Conservation (phyloP, 1,140 invertebrate species). For the Panagrolaimus sp. region DNA sequence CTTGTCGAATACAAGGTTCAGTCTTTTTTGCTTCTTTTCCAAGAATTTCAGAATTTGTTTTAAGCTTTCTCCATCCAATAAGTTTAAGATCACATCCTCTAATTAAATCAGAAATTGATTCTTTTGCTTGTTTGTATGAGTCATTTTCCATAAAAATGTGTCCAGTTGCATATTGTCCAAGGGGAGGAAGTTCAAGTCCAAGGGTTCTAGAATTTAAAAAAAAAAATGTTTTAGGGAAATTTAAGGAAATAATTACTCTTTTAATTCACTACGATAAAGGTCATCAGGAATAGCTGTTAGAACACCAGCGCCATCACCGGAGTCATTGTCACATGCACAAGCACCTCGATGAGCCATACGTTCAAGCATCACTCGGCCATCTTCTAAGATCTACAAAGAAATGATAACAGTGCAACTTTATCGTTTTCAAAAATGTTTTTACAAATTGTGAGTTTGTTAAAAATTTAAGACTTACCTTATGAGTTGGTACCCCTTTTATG, state of each 20-base stretch:
- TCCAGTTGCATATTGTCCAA: slow-evolving; percentile 87
- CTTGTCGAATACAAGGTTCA: slow-evolving; percentile 91
- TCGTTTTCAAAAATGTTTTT: too few relatives aligned
- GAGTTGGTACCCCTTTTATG: slow-evolving; percentile 83
- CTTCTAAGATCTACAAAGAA: slow-evolving; percentile 79
- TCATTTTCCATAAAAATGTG: slow-evolving; percentile 83
- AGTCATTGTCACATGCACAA: slow-evolving; percentile 95
- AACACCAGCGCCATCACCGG: slow-evolving; percentile 94
- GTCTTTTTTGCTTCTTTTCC: slow-evolving; percentile 82
- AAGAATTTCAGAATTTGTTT: slow-evolving; percentile 75
- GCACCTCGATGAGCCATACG: slow-evolving; percentile 98
- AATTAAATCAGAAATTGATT: slow-evolving; percentile 74
- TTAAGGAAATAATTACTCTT: slow-evolving; percentile 62
- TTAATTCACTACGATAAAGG: slow-evolving; percentile 76
- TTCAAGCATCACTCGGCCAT: slow-evolving; percentile 83
- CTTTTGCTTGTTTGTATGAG: slow-evolving; percentile 73
- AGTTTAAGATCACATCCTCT: slow-evolving; percentile 70
- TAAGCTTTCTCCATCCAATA: slow-evolving; percentile 75
- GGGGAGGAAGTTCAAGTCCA: slow-evolving; percentile 73
- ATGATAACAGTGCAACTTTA: too few relatives aligned
- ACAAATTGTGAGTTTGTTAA: too few relatives aligned
- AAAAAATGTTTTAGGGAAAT: neutral
- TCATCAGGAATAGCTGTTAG: slow-evolving; percentile 89
- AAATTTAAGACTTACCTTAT: slow-evolving; percentile 80
- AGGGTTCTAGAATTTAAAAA: slow-evolving; percentile 58